Evolutionary conservation across 2,888 invertebrate genomes (phyloP).

Genomic region (Brachypalpus laphriformis): DNA sequence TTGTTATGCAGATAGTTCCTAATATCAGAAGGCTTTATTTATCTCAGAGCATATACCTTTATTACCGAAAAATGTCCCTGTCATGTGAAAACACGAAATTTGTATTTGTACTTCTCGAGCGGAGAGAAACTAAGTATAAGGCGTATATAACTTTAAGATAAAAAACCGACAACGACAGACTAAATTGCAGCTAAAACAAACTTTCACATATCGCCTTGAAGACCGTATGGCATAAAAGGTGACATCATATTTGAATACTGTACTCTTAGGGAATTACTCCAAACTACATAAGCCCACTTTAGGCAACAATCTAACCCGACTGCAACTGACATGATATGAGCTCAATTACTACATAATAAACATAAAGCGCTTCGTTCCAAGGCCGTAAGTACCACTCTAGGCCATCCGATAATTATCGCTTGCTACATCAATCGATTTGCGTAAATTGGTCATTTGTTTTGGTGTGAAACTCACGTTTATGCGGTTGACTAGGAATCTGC

Average conservation of each 20-base stretch:
- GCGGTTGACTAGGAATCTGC: slow-evolving; percentile 26
- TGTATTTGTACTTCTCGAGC: too few species aligned
- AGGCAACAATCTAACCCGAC: not conserved
- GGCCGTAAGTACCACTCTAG: slow-evolving; percentile 56
- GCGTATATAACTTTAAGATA: too few species aligned
- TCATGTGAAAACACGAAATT: too few species aligned
- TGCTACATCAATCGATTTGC: slow-evolving; percentile 54
- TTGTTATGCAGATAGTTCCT: too few species aligned
- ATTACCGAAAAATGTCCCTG: too few species aligned
- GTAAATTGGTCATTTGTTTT: slow-evolving; percentile 57
- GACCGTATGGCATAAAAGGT: too few species aligned
- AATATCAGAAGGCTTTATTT: too few species aligned
- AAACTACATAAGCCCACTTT: not conserved
- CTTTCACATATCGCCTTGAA: too few species aligned
- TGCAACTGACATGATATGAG: slow-evolving; percentile 26
- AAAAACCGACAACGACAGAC: too few species aligned
- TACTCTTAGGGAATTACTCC: not conserved
- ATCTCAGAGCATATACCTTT: too few species aligned
- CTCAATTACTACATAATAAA: slow-evolving; percentile 38
- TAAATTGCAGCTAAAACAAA: too few species aligned
- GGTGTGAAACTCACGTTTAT: slow-evolving; percentile 53
- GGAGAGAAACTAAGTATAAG: too few species aligned
- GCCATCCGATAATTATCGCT: slow-evolving; percentile 63
- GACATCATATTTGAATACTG: not conserved
- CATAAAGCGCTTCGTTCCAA: slow-evolving; percentile 13